These are phyloP conservation scores for Agelas oroides DNA, from an alignment of 37 sponge, comb jelly and placozoan species.

Conservation along the genomic window DNA sequence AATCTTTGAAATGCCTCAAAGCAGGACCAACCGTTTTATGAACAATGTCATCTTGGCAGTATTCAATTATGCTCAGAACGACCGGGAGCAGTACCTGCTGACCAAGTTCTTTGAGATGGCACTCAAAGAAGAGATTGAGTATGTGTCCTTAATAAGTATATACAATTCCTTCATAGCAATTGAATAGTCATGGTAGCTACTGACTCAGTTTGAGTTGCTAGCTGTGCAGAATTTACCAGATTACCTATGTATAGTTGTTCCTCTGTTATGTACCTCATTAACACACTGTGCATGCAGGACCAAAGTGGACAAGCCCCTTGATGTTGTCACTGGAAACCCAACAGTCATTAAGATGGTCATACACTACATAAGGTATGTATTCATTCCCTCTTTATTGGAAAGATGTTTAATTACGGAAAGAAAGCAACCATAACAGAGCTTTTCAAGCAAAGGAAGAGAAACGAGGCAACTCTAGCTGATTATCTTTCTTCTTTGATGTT, in stretches of 20 bases:
- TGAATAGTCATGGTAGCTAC: too few relatives aligned
- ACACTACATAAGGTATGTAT: slow-evolving; percentile 80
- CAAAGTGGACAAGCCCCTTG: slow-evolving; percentile 91
- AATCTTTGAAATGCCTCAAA: slow-evolving; percentile 97
- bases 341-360: slow-evolving; percentile 98
- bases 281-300: too few relatives aligned
- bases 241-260: too few relatives aligned
- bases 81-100: slow-evolving; percentile 94
- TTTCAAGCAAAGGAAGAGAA: not conserved
- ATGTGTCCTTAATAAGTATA: too few relatives aligned
- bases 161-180: too few relatives aligned
- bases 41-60: slow-evolving; percentile 97
- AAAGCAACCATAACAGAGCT: not conserved
- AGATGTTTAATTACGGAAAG: not conserved
- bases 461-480: too few relatives aligned
- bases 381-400: not conserved
- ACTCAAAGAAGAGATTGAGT: slow-evolving; percentile 90
- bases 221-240: too few relatives aligned
- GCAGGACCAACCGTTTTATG: slow-evolving; percentile 94
- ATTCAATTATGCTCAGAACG: slow-evolving; percentile 97
- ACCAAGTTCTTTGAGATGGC: slow-evolving; percentile 94
- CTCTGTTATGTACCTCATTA: too few relatives aligned
- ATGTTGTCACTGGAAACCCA: slow-evolving; percentile 96
- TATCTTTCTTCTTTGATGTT: too few relatives aligned
- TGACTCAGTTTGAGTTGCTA: too few relatives aligned